phyloP scores from a whole-genome alignment of 2,113 vertebrate genomes.

The Litocranius walleri region DNA sequence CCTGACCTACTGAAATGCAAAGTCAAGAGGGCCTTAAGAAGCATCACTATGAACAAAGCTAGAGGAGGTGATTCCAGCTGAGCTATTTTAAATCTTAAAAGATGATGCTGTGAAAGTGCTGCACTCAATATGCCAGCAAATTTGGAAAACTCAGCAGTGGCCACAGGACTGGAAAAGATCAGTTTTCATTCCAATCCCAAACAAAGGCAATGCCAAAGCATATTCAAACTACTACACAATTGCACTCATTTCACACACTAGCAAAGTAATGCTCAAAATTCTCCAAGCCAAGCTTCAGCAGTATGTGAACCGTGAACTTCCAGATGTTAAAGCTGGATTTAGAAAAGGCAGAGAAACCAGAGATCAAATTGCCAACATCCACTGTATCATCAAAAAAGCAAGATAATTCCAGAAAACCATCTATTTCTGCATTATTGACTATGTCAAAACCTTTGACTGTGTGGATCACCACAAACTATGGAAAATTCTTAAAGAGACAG shows the following conservation, averaged over 20 bases:
- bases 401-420: not conserved
- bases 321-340: not conserved
- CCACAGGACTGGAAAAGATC: not conserved
- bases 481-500: not conserved
- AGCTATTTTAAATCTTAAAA: not conserved
- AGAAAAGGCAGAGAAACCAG: not conserved
- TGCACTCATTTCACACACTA: not conserved
- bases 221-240: not conserved
- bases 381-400: not conserved
- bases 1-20: not conserved
- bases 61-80: not conserved
- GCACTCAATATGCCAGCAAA: not conserved
- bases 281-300: not conserved
- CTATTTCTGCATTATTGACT: not conserved
- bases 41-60: not conserved
- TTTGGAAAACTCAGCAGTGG: not conserved
- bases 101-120: not conserved
- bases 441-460: not conserved
- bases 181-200: not conserved
- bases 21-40: not conserved
- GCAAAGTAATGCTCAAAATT: not conserved
- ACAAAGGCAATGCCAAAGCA: not conserved
- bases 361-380: not conserved
- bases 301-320: rapidly evolving
- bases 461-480: not conserved